Evolutionary conservation across 2,888 invertebrate genomes (phyloP), one percentile per base, ranked within the genome.

Genomic region (Phania funesta): DNA sequence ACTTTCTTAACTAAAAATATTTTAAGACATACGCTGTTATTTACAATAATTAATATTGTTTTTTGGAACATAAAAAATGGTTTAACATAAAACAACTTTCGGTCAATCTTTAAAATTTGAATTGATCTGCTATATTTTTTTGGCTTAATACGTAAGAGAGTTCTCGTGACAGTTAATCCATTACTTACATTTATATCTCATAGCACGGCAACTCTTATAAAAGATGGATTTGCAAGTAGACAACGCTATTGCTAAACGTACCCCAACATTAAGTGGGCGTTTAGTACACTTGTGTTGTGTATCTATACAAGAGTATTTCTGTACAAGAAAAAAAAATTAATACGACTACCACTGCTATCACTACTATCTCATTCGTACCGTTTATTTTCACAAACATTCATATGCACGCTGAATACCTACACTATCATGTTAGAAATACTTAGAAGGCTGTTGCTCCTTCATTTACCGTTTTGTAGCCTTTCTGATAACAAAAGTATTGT

Each of bases 391-490:
- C 26, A 16, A 18, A 58, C n/a, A 50, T 20, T 13, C 8, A 70
- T 7, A 22, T 38, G 35, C 48, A 4, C 18, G 26, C 16, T 29
- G 29, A n/a, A n/a, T n/a, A n/a, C 7, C 7, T 4, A 6, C 44
- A n/a, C 7, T 6, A 9, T 7, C 29, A 24, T 38, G 32, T 16
- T 52, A 35, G 41, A 70, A 82, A 50, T 75, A 83, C 75, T 71
- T 70, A 54, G 60, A 73, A 75, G 79, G 78, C 75, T 78, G 75
- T 79, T 83, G 68, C 78, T 83, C 75, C 81, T 77, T 73, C 52
- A 52, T 68, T 80, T 68, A 50, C 35, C 44, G 26, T 79, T 70
- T 67, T 67, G 62, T 78, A 71, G 71, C 22, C 41, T 71, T 62
- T 78, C 41, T 64, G 64, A 44, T 58, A 65, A 50, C 26, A 71